Base-by-base conservation (phyloP, 2,888 invertebrate species). In the Scotopteryx bipunctaria region DNA sequence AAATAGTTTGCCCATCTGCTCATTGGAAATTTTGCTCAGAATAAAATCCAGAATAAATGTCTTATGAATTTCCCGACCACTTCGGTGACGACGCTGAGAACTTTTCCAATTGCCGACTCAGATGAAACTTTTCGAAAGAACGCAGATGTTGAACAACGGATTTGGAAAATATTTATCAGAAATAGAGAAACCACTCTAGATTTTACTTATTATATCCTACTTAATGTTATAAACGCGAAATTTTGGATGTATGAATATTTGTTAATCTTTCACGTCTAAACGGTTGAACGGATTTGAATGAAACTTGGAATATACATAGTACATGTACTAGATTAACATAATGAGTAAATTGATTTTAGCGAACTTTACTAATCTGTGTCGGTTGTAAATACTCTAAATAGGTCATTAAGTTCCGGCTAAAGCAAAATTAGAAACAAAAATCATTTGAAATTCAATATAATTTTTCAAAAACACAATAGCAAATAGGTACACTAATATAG, bases 91-190 rank as follows among this genome's bases (percentile, higher is more conserved):
- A 8, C 19, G 13, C 14, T 1, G 3, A 11, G 3, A 31, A 46
- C 38, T 46, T 38, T 23, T 31, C 13, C 11, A 37, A 37, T 23
- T 15, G 37, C 19, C 21, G 19, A 38, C 13, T 19, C 32, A 46
- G 38, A 38, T 46, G 32, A 13, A 38, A 38, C 31, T 21, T 23
- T 5, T 15, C 5, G 13, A 36, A 6, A 5, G 37, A 8, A 13
- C 36, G 15, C 45, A 36, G 44, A 9, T 37, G 37, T 19, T 25
- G 19, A 9, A 27, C 37, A 11, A 45, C 29, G 5, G 35, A 43
- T 43, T 32, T 21, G n/a, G 13, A 9, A 14, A 25, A 6, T 35
- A 17, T 43, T 17, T 27, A 29, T 17, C 3, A 3, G 11, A 31
- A 31, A 19, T 11, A 4, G 3, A 40, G 17, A 31, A 41, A 23